Percentiles rank a stretch among this genome's conserved stretches.
Conservation (phyloP, 2,888 invertebrate genomes). For the Acronicta aceris region DNA sequence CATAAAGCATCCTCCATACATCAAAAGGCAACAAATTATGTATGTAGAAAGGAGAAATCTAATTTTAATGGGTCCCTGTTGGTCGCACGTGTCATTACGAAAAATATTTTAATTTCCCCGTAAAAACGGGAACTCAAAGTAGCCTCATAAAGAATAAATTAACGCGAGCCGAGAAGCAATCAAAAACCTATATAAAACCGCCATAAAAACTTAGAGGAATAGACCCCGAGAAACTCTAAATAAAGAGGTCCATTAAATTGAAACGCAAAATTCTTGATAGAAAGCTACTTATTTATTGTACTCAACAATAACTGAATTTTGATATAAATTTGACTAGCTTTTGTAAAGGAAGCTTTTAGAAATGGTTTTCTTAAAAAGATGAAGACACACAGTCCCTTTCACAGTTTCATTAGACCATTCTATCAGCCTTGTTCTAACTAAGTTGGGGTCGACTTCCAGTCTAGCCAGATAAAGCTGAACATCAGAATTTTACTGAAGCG, state of each 20-base stretch:
- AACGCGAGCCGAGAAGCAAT: conserved; percentile 51
- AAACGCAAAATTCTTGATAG: conserved; percentile 16
- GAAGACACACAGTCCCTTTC: too few relatives aligned
- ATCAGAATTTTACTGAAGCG: too few relatives aligned
- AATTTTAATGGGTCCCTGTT: conserved; percentile 16
- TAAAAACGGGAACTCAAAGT: conserved; percentile 42
- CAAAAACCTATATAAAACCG: conserved; percentile 52
- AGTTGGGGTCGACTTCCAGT: too few relatives aligned
- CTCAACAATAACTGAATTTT: not conserved
- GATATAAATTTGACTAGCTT: too few relatives aligned
- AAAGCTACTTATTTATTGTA: not conserved
- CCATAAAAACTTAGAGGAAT: conserved; percentile 48
- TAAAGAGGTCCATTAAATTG: conserved; percentile 40
- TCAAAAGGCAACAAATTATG: not conserved
- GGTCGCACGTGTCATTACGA: conserved; percentile 31
- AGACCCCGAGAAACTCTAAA: conserved; percentile 35
- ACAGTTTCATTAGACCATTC: too few relatives aligned
- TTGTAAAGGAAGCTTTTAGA: too few relatives aligned
- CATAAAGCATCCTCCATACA: too few relatives aligned
- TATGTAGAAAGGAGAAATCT: not conserved
- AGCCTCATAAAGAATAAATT: conserved; percentile 51
- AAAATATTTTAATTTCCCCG: conserved; percentile 49
- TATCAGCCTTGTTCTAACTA: too few relatives aligned
- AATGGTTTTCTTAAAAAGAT: too few relatives aligned
- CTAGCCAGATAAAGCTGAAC: too few relatives aligned